Conservation (phyloP, 2,797 vertebrate genomes). For the Tenualosa ilisha region DNA sequence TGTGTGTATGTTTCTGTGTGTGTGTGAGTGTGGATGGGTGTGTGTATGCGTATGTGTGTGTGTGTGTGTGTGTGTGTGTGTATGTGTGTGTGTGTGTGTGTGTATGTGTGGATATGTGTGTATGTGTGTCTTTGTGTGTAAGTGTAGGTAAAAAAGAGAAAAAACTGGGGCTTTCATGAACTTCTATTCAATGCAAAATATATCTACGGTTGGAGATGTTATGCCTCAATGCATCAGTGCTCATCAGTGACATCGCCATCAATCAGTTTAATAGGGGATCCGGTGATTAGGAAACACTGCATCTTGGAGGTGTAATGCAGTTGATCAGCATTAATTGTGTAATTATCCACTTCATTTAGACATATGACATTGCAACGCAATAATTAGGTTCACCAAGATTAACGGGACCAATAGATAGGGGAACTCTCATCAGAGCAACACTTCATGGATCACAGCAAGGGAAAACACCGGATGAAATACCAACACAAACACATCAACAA, state of each 20-base stretch:
- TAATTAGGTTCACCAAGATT: slow-evolving; percentile 52
- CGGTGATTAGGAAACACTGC: slow-evolving; percentile 50
- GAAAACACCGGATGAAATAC: not conserved
- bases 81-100: not conserved
- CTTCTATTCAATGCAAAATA: slow-evolving; percentile 40
- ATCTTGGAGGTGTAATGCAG: slow-evolving; percentile 48
- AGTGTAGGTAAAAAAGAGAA: too few relatives aligned
- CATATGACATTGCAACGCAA: slow-evolving; percentile 39
- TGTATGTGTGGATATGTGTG: not conserved
- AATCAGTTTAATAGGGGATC: slow-evolving; percentile 56
- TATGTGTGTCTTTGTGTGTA: not conserved
- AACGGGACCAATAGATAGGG: slow-evolving; percentile 37
- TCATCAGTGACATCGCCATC: slow-evolving; percentile 61
- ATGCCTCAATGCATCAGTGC: slow-evolving; percentile 59
- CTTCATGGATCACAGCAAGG: not conserved
- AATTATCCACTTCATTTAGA: slow-evolving; percentile 60
- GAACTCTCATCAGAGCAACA: not conserved
- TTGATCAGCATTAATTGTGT: slow-evolving; percentile 54
- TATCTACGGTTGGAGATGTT: slow-evolving; percentile 35
- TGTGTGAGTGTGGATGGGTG: not conserved
- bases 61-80: not conserved
- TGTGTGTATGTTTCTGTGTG: not conserved
- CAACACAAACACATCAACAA: not conserved
- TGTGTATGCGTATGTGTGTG: not conserved
- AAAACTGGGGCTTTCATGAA: slow-evolving; percentile 28